Base-by-base conservation (phyloP, 2,113 vertebrate species). In the Corydoras sp. region DNA sequence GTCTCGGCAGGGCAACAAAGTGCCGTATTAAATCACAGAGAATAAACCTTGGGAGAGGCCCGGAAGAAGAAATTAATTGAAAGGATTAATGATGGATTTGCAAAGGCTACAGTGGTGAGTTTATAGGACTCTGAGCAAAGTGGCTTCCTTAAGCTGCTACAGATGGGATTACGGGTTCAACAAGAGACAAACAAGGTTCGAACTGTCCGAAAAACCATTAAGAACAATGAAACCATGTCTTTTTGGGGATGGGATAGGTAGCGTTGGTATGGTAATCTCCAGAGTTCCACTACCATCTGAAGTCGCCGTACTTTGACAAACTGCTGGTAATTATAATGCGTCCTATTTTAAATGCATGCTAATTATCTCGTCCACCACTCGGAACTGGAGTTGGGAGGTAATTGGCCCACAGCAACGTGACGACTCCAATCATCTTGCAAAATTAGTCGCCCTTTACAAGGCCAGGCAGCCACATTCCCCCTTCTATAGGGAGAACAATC, bases 351-450 rank as follows among this genome's bases (percentile, higher is more conserved):
- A 92, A 92, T 85, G 87, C 85, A 1, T 80, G 84, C 89, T 93
- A 93, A 93, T 95, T 93, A 93, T 92, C 91, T 85, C 91, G 91
- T 92, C 91, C 88, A 89, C 90, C 89, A 89, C 88, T 90, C 88
- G 84, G 90, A 92, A 92, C 91, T 91, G 84, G 83, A 93, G 91
- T 92, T 91, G 86, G 85, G 89, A 92, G 91, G 89, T 94, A 94
- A 94, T 94, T 93, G 92, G 91, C 92, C 92, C 90, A 86, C 90
- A 91, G 92, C 91, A 91, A 93, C 91, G 92, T 92, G 92, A 92
- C 92, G 92, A 91, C 91, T 92, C 91, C 91, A 93, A 93, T 95
- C 92, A 94, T 93, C 92, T 93, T 87, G 89, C 89, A 90, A 93
- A 93, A 93, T 93, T 92, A 84, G 77, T 77, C 63, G 77, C 73